Percentiles rank a stretch among this genome's conserved stretches.
Evolutionary conservation across 37 sponge, comb jelly and placozoan species (phyloP).

Genomic region (Cliona cf. orientalis): DNA sequence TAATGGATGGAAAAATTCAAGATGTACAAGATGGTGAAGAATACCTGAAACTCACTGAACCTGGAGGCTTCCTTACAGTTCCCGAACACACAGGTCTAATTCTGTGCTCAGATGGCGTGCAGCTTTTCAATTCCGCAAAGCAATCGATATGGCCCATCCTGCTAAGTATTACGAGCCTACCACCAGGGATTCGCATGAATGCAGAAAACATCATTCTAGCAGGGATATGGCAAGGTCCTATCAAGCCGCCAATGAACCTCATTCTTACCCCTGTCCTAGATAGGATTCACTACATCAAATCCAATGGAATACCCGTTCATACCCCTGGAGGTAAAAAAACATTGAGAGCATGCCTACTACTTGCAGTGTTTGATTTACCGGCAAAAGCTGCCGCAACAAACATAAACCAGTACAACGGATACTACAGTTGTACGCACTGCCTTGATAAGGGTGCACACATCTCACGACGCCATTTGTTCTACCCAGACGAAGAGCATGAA

Average conservation of each 20-base stretch:
- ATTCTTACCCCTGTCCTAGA: not conserved
- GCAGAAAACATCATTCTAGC: not conserved
- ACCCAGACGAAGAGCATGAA: slow-evolving; percentile 1
- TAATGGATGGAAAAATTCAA: not conserved
- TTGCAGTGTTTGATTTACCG: not conserved
- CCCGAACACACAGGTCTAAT: not conserved
- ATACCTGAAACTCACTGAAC: not conserved
- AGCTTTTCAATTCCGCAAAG: not conserved
- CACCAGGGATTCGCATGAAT: not conserved
- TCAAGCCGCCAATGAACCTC: not conserved
- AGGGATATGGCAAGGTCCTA: not conserved
- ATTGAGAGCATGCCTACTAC: not conserved
- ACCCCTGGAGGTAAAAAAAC: not conserved
- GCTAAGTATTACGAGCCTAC: not conserved
- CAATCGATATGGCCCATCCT: not conserved
- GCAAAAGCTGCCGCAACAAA: not conserved
- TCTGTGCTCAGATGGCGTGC: not conserved
- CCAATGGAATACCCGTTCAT: not conserved
- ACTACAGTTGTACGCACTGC: not conserved
- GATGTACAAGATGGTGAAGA: not conserved
- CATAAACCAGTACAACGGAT: not conserved
- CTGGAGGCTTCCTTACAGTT: not conserved
- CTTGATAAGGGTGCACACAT: not conserved
- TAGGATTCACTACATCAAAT: not conserved
- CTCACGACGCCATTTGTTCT: not conserved